A percentile compares a stretch with the other conserved stretches of the same genome.
Conservation (phyloP, 2,888 invertebrate genomes). For the Nomada hirtipes region DNA sequence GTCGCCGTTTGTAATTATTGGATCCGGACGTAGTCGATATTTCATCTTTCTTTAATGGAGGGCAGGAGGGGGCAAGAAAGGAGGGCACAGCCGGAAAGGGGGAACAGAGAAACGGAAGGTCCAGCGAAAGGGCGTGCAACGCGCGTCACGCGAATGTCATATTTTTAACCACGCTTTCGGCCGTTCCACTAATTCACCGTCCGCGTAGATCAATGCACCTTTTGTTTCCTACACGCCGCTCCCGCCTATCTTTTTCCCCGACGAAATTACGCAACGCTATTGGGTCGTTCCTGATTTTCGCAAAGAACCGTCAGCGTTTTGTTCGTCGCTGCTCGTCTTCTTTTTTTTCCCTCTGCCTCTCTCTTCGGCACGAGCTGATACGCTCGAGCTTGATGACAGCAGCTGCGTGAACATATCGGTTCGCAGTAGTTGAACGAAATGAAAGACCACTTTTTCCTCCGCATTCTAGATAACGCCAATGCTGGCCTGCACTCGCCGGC, state of each 20-base stretch:
- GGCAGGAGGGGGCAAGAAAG: neutral
- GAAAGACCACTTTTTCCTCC: constrained; percentile 30
- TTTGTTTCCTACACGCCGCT: constrained; percentile 71
- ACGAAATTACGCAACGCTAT: constrained; percentile 70
- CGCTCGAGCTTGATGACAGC: constrained; percentile 49
- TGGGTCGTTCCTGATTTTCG: constrained; percentile 40
- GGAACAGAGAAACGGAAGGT: no score
- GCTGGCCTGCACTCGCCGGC: constrained; percentile 36
- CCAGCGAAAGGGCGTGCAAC: no score
- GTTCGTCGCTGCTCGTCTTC: constrained; percentile 9
- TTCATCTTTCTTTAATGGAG: constrained; percentile 59
- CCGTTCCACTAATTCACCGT: constrained; percentile 76
- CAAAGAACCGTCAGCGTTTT: constrained; percentile 44
- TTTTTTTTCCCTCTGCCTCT: neutral
- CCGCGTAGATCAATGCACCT: constrained; percentile 70
- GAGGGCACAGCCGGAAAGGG: neutral
- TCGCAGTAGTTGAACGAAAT: constrained; percentile 31
- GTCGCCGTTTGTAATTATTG: constrained; percentile 66
- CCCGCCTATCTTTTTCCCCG: constrained; percentile 46
- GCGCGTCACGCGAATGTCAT: no score
- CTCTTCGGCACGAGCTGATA: constrained; percentile 24
- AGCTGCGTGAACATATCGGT: constrained; percentile 53
- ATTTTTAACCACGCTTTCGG: constrained; percentile 19
- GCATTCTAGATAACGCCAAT: constrained; percentile 45
- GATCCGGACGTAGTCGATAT: constrained; percentile 66